Conservation (phyloP, 2,797 vertebrate species). For the Mormyrus hasselquistii region DNA sequence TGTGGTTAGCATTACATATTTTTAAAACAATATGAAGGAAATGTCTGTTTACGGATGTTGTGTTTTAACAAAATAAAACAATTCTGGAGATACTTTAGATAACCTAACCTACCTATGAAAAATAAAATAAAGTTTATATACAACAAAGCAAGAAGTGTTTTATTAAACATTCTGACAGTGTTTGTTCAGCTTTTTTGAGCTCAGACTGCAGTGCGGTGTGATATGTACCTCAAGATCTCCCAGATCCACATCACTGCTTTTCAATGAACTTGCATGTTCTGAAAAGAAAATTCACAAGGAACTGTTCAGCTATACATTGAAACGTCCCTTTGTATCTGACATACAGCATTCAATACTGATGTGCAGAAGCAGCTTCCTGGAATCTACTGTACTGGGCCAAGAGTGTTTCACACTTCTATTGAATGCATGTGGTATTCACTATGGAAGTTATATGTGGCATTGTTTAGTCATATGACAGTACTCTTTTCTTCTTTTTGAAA, state of each 20-base stretch:
- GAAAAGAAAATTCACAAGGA: slow-evolving; percentile 16
- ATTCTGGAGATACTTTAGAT: neutral
- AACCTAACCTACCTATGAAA: neutral
- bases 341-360: neutral
- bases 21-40: neutral
- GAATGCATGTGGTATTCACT: neutral
- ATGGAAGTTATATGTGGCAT: neutral
- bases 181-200: neutral
- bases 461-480: neutral
- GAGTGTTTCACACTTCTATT: neutral
- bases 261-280: slow-evolving; percentile 37
- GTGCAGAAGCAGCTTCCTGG: neutral
- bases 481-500: neutral
- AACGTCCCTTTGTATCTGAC: neutral
- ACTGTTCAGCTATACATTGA: neutral
- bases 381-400: neutral
- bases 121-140: neutral
- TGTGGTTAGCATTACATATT: neutral
- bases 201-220: neutral
- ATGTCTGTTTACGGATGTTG: neutral
- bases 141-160: neutral
- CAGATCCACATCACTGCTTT: slow-evolving; percentile 45
- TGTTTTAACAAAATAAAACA: neutral
- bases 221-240: slow-evolving; percentile 47
- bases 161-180: neutral